Base-by-base conservation (phyloP, 2,888 invertebrate genomes). In the Thelaira solivaga region DNA sequence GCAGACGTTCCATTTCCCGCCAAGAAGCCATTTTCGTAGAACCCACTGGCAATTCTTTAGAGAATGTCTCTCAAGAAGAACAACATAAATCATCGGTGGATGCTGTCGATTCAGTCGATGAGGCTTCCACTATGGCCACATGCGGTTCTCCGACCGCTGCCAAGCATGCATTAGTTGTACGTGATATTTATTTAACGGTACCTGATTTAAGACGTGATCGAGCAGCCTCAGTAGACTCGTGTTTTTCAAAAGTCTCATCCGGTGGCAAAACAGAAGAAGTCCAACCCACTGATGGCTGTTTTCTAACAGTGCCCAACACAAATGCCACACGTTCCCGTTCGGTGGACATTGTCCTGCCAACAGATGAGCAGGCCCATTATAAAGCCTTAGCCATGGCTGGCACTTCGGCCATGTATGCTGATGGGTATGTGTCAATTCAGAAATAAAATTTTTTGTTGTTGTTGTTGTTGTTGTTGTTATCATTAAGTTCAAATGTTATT, bases 141-240 rank as follows among this genome's bases (percentile, higher is more conserved):
- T 85, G 84, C n/a, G 84, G 85, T 55, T 85, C 87, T 22, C 72
- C 90, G 83, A 82, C 84, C 4, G 71, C 76, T 36, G 69, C 83
- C 22, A 84, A 84, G 65, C 83, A 83, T 2, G 80, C 84, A 4
- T 83, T 88, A n/a, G 88, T 87, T 53, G 93, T 94, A 6, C 91
- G 93, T 76, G 94, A 94, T 83, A 93, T 94, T 80, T 94, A 94
- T 86, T 89, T 95, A 47, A 92, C 94, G 72, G 96, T 96, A 76
- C 96, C 96, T 41, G 95, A 96, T 84, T 88, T 96, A 81, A 94
- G 93, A 86, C 92, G 96, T 24, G 96, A 96, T 86, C 92, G 96
- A 16, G 96, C 96, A 16, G 96, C 95, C 31, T 96, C 96, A 0
- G 95, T 96, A 1, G 96, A 96, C 87, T 95, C 96, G 16, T 94